Evolutionary conservation across 2,113 vertebrate genomes (phyloP).

Genomic region (Callaeas wilsoni): DNA sequence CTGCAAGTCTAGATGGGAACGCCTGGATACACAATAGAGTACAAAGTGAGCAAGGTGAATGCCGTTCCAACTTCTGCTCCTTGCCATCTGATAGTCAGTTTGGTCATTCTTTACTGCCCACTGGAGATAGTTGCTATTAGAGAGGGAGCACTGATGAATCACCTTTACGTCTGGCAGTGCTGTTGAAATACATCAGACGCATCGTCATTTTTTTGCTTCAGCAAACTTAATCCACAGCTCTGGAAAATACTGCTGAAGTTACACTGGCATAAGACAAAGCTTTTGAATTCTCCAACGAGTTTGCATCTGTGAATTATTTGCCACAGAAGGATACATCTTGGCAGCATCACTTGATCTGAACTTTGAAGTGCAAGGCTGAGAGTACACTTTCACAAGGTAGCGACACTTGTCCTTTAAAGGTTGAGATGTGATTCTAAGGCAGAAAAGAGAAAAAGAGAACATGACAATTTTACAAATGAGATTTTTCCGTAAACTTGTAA

Average conservation of each 20-base stretch:
- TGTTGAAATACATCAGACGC: constrained; percentile 25
- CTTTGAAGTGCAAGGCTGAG: not conserved
- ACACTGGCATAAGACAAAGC: not conserved
- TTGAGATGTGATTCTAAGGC: not conserved
- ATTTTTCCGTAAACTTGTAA: not conserved
- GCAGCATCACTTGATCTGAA: not conserved
- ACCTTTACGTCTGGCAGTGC: not conserved
- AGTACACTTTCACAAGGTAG: not conserved
- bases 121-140: not conserved
- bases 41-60: constrained; percentile 15
- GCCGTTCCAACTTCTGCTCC: not conserved
- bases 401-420: not conserved
- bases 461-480: not conserved
- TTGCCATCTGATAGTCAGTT: constrained; percentile 9
- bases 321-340: not conserved
- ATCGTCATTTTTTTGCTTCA: constrained; percentile 6
- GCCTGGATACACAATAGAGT: not conserved
- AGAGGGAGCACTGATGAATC: constrained; percentile 35
- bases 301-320: not conserved
- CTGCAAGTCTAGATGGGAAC: not conserved
- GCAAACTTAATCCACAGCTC: constrained; percentile 15
- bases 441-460: not conserved
- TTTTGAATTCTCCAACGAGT: not conserved
- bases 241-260: not conserved
- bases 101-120: constrained; percentile 45